Base-by-base conservation (phyloP, 1,140 invertebrate species). In the Orussus abietinus region DNA sequence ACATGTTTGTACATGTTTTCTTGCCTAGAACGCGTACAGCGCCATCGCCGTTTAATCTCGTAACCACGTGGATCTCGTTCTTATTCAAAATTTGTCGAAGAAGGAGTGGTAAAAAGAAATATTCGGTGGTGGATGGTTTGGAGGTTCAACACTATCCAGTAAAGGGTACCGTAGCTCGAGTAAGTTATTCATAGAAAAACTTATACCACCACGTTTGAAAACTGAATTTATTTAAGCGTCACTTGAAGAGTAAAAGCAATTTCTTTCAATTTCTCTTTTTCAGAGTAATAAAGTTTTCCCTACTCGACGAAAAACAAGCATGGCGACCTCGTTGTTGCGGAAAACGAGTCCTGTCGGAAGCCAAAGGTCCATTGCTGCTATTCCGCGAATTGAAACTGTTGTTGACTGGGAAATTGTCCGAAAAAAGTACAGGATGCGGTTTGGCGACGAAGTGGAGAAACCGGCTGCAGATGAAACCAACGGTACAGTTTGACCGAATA, bases 11-110 rank as follows among this genome's bases (percentile, higher is more conserved):
- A 15, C 2, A 10, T 19, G 40, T 50, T 47, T 5, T 30, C n/a
- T n/a, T n/a, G n/a, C n/a, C n/a, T n/a, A 83, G 96, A 64, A 96
- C 94, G 6, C 91, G 86, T 29, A 92, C 93, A 5, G 95, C 96
- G 3, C 95, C 96, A 0, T 90, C 94, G 7, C 96, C 96, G 1
- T 80, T 99, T 19, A 99, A 98, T 73, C 79, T 99, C 33, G 81
- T 98, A 47, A 95, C 92, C 2, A 92, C 93, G 17, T 92, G 88
- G 88, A 77, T 89, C 30, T 82, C 84, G 69, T 90, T 85, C 75
- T 72, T 92, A 40, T 78, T 85, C 31, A 81, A 84, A 47, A 72
- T 31, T 1, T 66, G 44, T n/a, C n/a, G n/a, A n/a, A n/a, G 31
- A 13, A 7, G 12, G 17, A 32, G 12, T 13, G 12, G 12, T 9